Evolutionary conservation across 2,797 vertebrate genomes (phyloP).

Genomic region (Siniperca scherzeri): DNA sequence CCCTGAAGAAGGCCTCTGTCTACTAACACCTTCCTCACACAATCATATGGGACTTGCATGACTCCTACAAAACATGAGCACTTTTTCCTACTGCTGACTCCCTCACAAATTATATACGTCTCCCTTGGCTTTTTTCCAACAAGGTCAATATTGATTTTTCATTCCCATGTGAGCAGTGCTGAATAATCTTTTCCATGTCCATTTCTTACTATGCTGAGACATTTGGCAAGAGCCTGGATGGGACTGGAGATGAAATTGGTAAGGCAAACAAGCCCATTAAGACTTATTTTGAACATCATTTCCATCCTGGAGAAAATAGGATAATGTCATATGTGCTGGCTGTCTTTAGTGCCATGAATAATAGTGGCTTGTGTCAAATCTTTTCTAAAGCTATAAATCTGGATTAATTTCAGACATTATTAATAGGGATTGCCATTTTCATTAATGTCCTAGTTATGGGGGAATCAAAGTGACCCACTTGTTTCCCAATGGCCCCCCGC

Average conservation of each 20-base stretch:
- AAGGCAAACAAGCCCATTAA: conserved; percentile 71
- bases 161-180: conserved; percentile 64
- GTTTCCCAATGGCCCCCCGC: conserved; percentile 39
- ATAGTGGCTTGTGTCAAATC: conserved; percentile 33
- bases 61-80: conserved; percentile 50
- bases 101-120: conserved; percentile 64
- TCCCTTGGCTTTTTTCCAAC: conserved; percentile 56
- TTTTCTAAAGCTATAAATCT: conserved; percentile 15
- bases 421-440: conserved; percentile 22
- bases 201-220: conserved; percentile 62
- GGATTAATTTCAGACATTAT: conserved; percentile 24
- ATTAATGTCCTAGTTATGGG: conserved; percentile 4
- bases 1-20: conserved; percentile 34
- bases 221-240: conserved; percentile 68
- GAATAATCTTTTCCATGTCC: conserved; percentile 71
- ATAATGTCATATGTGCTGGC: conserved; percentile 33
- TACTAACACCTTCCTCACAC: conserved; percentile 22
- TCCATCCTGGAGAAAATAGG: conserved; percentile 48
- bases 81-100: conserved; percentile 64
- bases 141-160: conserved; percentile 78
- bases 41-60: conserved; percentile 20
- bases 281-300: conserved; percentile 67
- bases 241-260: conserved; percentile 58
- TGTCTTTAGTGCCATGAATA: conserved; percentile 42
- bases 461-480: conserved; percentile 47